Evolutionary conservation across 2,113 vertebrate species (phyloP).

Genomic region (Dicerorhinus sumatrensis): DNA sequence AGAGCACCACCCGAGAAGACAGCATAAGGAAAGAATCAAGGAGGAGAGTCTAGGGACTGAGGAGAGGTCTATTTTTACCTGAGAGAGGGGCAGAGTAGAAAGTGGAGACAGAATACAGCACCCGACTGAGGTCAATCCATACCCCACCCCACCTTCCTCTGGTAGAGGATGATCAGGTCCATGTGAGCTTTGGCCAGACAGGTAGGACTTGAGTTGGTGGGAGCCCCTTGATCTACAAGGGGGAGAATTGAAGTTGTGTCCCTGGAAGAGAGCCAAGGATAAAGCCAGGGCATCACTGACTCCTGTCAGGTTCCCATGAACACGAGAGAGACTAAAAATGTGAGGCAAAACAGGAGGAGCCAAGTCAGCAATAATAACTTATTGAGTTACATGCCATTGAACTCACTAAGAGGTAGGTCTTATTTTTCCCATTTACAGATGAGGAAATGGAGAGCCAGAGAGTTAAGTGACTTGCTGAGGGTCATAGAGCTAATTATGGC

Average conservation of each 20-base stretch:
- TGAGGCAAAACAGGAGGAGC: not conserved
- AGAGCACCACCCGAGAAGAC: not conserved
- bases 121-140: not conserved
- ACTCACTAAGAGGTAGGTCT: not conserved
- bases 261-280: not conserved
- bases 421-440: not conserved
- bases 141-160: not conserved
- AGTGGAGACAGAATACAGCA: not conserved
- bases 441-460: not conserved
- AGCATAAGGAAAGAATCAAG: not conserved
- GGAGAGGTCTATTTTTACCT: not conserved
- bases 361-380: not conserved
- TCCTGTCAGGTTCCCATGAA: not conserved
- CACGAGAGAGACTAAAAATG: not conserved
- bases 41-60: not conserved
- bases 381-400: not conserved
- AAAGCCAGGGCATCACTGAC: not conserved
- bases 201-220: not conserved
- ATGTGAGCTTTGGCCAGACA: not conserved
- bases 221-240: not conserved
- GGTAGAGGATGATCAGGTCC: not conserved
- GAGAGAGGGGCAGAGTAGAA: not conserved
- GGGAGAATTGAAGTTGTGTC: not conserved
- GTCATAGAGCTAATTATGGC: not conserved
- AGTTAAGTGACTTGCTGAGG: not conserved